phyloP scores from a whole-genome alignment of 1,140 invertebrate genomes.

The Papilio polytes region DNA sequence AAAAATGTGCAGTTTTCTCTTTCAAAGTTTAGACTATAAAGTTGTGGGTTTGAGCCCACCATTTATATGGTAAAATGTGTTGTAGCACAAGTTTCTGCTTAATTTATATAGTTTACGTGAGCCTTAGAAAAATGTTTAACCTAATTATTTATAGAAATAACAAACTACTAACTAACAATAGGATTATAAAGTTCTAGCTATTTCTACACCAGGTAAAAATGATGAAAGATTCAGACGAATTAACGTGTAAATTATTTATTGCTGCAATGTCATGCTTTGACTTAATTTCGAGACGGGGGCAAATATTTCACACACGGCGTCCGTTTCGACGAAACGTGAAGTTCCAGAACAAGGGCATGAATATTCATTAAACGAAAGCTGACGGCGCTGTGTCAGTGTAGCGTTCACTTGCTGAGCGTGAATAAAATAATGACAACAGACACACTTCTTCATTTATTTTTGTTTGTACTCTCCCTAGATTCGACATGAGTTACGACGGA shows the following conservation, averaged over 20 bases:
- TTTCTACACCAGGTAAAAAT: neutral
- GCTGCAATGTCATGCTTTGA: slow-evolving; percentile 31
- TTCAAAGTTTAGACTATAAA: no score
- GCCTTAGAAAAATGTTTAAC: no score
- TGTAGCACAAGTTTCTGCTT: no score
- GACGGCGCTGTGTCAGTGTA: slow-evolving; percentile 37
- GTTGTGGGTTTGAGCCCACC: no score
- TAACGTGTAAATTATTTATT: slow-evolving; percentile 13
- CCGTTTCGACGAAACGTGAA: slow-evolving; percentile 38
- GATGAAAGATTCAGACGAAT: neutral
- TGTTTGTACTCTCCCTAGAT: slow-evolving; percentile 7
- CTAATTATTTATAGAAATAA: no score
- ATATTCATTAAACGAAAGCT: slow-evolving; percentile 40
- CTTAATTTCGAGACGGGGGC: slow-evolving; percentile 33
- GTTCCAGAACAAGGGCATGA: slow-evolving; percentile 40
- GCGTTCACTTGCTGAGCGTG: slow-evolving; percentile 37
- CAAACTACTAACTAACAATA: neutral
- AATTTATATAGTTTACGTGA: no score
- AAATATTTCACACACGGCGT: slow-evolving; percentile 35
- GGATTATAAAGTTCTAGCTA: neutral
- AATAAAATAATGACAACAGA: slow-evolving; percentile 36
- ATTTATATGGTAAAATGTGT: no score
- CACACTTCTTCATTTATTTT: slow-evolving; percentile 28
- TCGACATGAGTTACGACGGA: neutral
- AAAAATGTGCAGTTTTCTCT: neutral